A percentile compares a stretch with the other conserved stretches of the same genome.
phyloP scores from a whole-genome alignment of 2,113 vertebrate species.

The Spea bombifrons region DNA sequence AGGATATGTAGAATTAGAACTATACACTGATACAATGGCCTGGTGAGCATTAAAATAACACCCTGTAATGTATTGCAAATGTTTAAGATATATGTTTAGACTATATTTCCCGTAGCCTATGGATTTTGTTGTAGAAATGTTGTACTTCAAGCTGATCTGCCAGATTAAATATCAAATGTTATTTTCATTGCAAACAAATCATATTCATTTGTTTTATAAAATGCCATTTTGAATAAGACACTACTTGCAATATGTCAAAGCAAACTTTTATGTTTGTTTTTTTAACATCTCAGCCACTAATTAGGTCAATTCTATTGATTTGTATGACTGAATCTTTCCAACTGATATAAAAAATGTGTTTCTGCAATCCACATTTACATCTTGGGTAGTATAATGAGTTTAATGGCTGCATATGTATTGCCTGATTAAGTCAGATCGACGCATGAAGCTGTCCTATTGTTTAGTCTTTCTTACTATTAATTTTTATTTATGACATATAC shows the following conservation, averaged over 20 bases:
- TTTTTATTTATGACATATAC: conserved; percentile 1
- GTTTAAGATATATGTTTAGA: too few relatives aligned
- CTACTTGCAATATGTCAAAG: conserved; percentile 7
- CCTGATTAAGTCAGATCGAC: conserved; percentile 29
- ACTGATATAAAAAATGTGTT: conserved; percentile 35
- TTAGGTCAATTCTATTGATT: conserved; percentile 24
- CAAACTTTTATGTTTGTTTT: conserved; percentile 21
- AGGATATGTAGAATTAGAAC: too few relatives aligned
- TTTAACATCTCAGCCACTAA: conserved; percentile 5
- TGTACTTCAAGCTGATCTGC: neutral
- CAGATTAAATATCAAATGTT: neutral
- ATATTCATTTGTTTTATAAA: neutral
- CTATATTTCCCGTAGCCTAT: too few relatives aligned
- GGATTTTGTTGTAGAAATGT: too few relatives aligned
- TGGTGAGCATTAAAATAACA: too few relatives aligned
- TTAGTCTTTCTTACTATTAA: neutral
- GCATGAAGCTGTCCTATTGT: neutral
- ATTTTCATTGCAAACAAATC: neutral
- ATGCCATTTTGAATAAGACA: neutral
- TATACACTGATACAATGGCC: too few relatives aligned
- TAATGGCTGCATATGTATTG: conserved; percentile 35
- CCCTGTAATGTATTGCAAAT: too few relatives aligned
- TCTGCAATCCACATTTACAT: conserved; percentile 28
- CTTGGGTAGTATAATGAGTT: conserved; percentile 26
- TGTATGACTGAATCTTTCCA: conserved; percentile 15